phyloP scores from a whole-genome alignment of 2,113 vertebrate species.

The Actenoides lindsayi region DNA sequence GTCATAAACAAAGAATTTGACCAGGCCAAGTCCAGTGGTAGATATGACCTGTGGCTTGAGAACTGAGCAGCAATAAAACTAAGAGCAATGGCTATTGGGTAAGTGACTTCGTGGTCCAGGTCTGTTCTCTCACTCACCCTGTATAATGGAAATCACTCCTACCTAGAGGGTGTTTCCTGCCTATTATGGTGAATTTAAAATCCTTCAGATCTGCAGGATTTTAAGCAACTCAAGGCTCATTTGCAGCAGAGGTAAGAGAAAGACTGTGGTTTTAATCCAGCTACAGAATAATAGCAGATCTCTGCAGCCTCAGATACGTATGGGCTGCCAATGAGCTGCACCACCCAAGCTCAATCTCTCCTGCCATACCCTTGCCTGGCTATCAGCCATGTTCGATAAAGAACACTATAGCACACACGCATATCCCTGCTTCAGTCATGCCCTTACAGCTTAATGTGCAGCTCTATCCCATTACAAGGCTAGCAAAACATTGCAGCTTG shows the following conservation, averaged over 20 bases:
- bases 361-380: background rate
- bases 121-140: background rate
- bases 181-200: background rate
- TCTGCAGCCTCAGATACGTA: background rate
- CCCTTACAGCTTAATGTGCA: background rate
- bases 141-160: background rate
- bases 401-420: background rate
- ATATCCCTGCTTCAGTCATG: background rate
- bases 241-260: background rate
- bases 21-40: background rate
- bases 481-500: background rate
- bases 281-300: background rate
- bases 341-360: background rate
- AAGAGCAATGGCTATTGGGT: background rate
- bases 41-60: background rate
- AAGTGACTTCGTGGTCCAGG: background rate
- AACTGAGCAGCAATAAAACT: background rate
- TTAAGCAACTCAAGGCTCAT: background rate
- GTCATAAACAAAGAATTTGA: background rate
- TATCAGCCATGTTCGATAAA: accelerated
- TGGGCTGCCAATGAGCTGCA: background rate
- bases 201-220: background rate
- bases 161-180: background rate
- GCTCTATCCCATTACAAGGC: background rate
- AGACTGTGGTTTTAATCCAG: background rate